phyloP scores from a whole-genome alignment of 2,113 vertebrate species.

The Neoarius graeffei region DNA sequence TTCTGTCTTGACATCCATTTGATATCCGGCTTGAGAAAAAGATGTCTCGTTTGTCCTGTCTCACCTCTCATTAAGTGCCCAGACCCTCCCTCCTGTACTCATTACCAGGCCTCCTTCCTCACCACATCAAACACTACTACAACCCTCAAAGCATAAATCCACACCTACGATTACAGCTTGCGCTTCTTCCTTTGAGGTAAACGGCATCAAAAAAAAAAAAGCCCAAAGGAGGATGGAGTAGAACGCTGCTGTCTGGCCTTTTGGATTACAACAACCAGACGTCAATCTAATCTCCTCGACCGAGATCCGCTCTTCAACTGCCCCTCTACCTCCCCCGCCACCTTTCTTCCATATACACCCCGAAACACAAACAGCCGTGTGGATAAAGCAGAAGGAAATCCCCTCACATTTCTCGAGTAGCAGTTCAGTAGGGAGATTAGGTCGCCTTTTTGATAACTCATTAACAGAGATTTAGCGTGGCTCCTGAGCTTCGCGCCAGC shows the following conservation, averaged over 20 bases:
- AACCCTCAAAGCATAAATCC: conserved; percentile 55
- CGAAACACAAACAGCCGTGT: conserved; percentile 53
- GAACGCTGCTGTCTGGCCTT: conserved; percentile 32
- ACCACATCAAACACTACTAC: conserved; percentile 33
- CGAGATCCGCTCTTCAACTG: conserved; percentile 24
- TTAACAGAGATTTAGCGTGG: conserved; percentile 57
- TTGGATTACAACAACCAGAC: conserved; percentile 48
- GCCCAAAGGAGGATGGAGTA: conserved; percentile 12
- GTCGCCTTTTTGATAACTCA: conserved; percentile 49
- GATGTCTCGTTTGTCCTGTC: conserved; percentile 27
- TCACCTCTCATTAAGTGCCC: conserved; percentile 48
- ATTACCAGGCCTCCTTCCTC: conserved; percentile 13
- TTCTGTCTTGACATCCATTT: conserved; percentile 1
- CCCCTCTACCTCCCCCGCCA: conserved; percentile 14
- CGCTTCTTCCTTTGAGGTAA: conserved; percentile 53
- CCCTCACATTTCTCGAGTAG: conserved; percentile 50
- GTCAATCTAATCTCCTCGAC: conserved; percentile 50
- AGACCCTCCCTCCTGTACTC: conserved; percentile 29
- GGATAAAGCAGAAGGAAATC: conserved; percentile 63
- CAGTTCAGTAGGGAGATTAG: conserved; percentile 44
- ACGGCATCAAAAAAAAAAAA: conserved; percentile 51
- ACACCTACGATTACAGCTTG: conserved; percentile 53
- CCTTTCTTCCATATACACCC: conserved; percentile 54
- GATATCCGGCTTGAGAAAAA: conserved; percentile 9
- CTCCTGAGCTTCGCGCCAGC: conserved; percentile 25